Base-by-base conservation (phyloP, 2,113 vertebrate genomes). In the Epinephelus cyanopodus region DNA sequence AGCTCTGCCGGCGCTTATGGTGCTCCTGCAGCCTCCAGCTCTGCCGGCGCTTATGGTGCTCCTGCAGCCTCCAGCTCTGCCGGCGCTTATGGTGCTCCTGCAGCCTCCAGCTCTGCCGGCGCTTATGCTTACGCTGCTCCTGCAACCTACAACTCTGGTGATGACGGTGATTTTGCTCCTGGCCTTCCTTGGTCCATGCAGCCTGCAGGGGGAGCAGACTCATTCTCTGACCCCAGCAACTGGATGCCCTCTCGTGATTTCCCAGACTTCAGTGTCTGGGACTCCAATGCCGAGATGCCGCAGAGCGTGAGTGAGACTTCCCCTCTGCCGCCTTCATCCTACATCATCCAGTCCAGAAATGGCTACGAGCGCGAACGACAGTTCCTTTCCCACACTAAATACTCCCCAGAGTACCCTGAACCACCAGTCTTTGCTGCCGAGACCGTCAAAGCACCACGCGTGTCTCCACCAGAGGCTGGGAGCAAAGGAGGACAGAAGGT, bases 261-360 rank as follows among this genome's bases (percentile, higher is more conserved):
- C 27, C 67, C 67, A 2, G 65, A 61, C 27, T 29, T 62, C 21
- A 62, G 29, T 0, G 42, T 15, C 39, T 67, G 12, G 18, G 13
- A 57, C 0, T 8, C 56, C 1, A n/a, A 11, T 6, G 29, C 6
- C 0, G 21, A 2, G 9, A 5, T 23, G 9, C n/a, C 53, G 0
- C 12, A 15, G 47, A 48, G 13, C 47, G 6, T 18, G 6, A 25
- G 37, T 0, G 27, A 37, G 39, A 11, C 1, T 0, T 14, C 45
- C 7, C 11, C 47, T 17, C 2, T 33, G 19, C 17, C 15, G 0
- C 8, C 15, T 7, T 19, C 61, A 2, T 73, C 62, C 13, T 77
- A 61, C 37, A 64, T 84, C 6, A 9, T 74, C 58, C 86, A 60
- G 48, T 60, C 74, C 47, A 64, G 45, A 9, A 69, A 81, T 0